Percentiles rank a stretch among this genome's conserved stretches.
phyloP scores from a whole-genome alignment of 2,888 invertebrate genomes.

The Cantharis rustica region DNA sequence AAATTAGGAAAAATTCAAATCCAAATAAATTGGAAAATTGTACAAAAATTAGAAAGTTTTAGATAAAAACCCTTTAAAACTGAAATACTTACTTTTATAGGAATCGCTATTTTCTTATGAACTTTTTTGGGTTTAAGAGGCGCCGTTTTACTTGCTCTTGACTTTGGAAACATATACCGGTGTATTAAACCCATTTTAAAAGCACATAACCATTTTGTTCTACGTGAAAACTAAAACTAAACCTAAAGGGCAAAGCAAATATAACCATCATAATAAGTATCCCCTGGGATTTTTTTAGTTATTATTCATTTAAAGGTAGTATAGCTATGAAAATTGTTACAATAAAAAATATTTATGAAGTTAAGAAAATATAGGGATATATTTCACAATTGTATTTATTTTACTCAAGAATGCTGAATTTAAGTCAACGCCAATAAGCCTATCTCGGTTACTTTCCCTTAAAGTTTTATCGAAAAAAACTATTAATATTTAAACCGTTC shows the following conservation, averaged over 20 bases:
- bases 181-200: background rate
- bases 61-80: background rate
- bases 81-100: background rate
- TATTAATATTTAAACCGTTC: conserved; percentile 1
- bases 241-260: background rate
- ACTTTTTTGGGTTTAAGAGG: background rate
- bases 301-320: background rate
- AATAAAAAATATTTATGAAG: background rate
- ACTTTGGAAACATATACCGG: background rate
- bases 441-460: background rate
- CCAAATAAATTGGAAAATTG: no score
- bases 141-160: background rate
- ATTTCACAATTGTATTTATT: background rate
- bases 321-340: background rate
- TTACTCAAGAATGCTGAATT: background rate
- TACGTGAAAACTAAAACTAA: background rate
- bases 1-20: no score
- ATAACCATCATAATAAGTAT: background rate
- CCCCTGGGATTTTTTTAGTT: background rate
- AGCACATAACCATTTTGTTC: background rate
- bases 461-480: background rate
- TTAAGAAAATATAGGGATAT: background rate
- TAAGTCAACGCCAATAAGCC: background rate
- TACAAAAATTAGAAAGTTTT: no score
- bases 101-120: background rate